phyloP scores from a whole-genome alignment of 2,888 invertebrate species.

The Ectobius pallidus region DNA sequence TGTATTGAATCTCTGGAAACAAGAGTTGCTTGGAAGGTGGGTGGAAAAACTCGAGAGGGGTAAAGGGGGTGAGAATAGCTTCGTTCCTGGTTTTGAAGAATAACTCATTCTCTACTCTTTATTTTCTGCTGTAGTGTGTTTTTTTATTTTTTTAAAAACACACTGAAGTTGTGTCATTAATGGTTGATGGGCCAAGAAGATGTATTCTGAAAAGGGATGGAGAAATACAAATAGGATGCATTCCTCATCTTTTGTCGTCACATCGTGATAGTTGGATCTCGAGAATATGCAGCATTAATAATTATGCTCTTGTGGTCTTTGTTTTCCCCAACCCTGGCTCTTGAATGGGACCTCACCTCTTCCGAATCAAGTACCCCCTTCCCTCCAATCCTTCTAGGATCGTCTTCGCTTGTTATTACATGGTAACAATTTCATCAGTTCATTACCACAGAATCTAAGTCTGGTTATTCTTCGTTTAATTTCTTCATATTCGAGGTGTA shows the following conservation, averaged over 20 bases:
- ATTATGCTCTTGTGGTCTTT: not conserved
- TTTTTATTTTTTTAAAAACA: conserved; percentile 1
- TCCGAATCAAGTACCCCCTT: not conserved
- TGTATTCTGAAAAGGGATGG: conserved; percentile 3
- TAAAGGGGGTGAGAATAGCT: not conserved
- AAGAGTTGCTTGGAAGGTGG: not conserved
- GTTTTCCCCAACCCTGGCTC: not conserved
- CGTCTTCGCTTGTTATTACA: no score
- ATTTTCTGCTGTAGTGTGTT: not conserved
- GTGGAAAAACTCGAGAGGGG: not conserved
- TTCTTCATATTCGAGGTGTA: no score
- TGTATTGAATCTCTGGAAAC: conserved; percentile 12
- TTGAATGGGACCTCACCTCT: not conserved
- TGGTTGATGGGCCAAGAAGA: conserved; percentile 20
- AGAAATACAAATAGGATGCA: not conserved
- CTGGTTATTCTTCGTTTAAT: no score
- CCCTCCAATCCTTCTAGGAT: no score
- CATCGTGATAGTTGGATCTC: not conserved
- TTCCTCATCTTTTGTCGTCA: not conserved
- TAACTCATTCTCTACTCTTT: not conserved
- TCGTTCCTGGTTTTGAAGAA: conserved; percentile 3
- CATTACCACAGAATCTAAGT: no score
- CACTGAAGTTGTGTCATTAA: conserved; percentile 9
- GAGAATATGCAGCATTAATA: conserved; percentile 16
- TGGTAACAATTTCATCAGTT: no score